A percentile compares a stretch with the other conserved stretches of the same genome.
Evolutionary conservation across 2,113 vertebrate species (phyloP).

Genomic region (Heterotilapia buettikoferi): DNA sequence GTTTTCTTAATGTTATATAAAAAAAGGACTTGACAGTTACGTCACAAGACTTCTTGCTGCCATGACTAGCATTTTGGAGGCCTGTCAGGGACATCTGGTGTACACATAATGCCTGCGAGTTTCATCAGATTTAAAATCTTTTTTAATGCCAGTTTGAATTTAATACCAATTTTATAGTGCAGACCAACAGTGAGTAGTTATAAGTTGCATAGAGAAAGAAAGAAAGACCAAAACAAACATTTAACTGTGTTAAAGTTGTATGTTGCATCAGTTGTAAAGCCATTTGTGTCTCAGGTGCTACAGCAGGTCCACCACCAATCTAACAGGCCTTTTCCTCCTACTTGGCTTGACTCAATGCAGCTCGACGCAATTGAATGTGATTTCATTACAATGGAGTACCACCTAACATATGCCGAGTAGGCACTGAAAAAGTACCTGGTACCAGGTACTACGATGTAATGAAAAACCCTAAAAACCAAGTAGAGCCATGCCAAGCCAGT

Average conservation of each 20-base stretch:
- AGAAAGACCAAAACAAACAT: neutral
- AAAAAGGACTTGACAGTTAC: slow-evolving; percentile 41
- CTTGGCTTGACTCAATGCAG: neutral
- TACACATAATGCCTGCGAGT: slow-evolving; percentile 40
- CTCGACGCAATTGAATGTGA: neutral
- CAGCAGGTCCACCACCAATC: neutral
- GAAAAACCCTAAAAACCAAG: neutral
- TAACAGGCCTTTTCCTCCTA: neutral
- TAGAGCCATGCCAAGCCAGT: neutral
- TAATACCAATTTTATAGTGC: neutral
- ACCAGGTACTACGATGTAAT: neutral
- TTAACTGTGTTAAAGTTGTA: neutral
- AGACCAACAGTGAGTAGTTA: neutral
- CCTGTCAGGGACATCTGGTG: slow-evolving; percentile 56
- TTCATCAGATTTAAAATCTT: slow-evolving; percentile 38
- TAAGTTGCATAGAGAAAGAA: neutral
- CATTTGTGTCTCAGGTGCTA: neutral
- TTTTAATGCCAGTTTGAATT: slow-evolving; percentile 16
- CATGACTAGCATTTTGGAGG: slow-evolving; percentile 58
- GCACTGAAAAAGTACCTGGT: neutral
- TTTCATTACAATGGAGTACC: neutral
- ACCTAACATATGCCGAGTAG: neutral
- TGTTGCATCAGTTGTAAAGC: neutral
- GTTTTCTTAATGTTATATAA: slow-evolving; percentile 35
- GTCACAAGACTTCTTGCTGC: slow-evolving; percentile 39